Evolutionary conservation across 2,888 invertebrate species (phyloP), one percentile per base, ranked within the genome.

Genomic region (Artemia sinica): DNA sequence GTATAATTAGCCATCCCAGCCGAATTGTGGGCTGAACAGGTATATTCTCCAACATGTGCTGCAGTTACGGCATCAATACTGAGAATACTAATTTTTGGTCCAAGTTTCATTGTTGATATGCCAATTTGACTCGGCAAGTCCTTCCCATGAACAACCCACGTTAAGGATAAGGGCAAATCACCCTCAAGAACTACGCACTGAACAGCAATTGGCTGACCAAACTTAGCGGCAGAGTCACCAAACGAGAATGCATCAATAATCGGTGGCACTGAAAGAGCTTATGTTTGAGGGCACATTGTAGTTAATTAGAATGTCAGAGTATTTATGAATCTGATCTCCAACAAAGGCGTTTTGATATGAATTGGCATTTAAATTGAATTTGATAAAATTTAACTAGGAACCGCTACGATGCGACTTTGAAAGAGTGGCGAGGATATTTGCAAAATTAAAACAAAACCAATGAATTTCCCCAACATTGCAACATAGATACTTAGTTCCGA

Each of bases 71-170:
- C 71, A 68, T 73, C 73, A 52, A 75, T 73, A 66, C 72, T 74
- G 69, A 78, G 72, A 48, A 74, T 70, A 50, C 71, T 72, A 49
- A 72, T 72, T 63, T 73, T 71, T 18, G 71, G 66, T 18, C 74
- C 74, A 48, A 74, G 70, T 68, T 72, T 71, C 66, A 72, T 71
- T n/a, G 73, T 73, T 52, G 66, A 70, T 49, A 74, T 71, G 49
- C 74, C 74, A 70, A 70, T 70, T 50, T 70, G 70, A 41, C 73
- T 75, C 50, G 77, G 77, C 4, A 70, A 41, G 65, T 68, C 66
- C 8, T 75, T 72, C 18, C 77, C 78, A 72, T 79, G 78, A 72
- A 78, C 78, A 51, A 75, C 74, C 79, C 79, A 79, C 49, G 74
- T 73, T 58, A 79, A 76, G 65, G 74, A 74, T 67, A 79, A 75